phyloP scores from a whole-genome alignment of 2,888 invertebrate genomes.

The Tenthredo distinguenda region DNA sequence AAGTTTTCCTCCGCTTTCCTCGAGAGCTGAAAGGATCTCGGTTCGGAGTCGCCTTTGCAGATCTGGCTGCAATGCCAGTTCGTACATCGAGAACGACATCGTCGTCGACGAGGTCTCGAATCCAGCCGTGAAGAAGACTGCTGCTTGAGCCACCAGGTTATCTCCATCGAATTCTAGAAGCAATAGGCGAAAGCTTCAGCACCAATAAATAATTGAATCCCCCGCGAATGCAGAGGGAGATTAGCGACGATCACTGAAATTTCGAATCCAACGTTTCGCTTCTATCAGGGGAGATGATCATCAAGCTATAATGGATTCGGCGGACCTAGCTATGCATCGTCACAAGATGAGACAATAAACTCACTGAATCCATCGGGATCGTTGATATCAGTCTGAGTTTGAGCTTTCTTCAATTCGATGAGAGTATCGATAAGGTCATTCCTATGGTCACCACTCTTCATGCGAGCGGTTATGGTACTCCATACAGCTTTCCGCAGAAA shows the following conservation, averaged over 20 bases:
- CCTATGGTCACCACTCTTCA: conserved; percentile 73
- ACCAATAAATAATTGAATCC: not conserved
- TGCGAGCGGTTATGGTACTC: conserved; percentile 76
- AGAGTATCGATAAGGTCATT: conserved; percentile 79
- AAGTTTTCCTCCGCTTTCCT: conserved; percentile 62
- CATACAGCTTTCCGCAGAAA: conserved; percentile 77
- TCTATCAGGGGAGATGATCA: not conserved
- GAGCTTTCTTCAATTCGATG: conserved; percentile 74
- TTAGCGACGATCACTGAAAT: not conserved
- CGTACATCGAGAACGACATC: conserved; percentile 66
- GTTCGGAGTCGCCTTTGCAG: conserved; percentile 64
- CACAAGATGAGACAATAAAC: conserved; percentile 10
- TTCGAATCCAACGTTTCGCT: not conserved
- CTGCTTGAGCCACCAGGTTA: conserved; percentile 68
- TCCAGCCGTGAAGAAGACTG: conserved; percentile 69
- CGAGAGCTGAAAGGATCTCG: conserved; percentile 64
- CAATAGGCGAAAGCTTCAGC: not conserved
- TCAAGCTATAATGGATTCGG: not conserved
- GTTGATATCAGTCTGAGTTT: conserved; percentile 55
- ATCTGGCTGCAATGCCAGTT: conserved; percentile 65
- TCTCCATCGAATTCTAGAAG: conserved; percentile 68
- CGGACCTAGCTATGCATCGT: not conserved
- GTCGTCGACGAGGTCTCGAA: conserved; percentile 70
- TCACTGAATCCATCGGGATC: conserved; percentile 59
- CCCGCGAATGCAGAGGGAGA: not conserved